Base-by-base conservation (phyloP, 2,888 invertebrate species). In the Cetonia aurata region DNA sequence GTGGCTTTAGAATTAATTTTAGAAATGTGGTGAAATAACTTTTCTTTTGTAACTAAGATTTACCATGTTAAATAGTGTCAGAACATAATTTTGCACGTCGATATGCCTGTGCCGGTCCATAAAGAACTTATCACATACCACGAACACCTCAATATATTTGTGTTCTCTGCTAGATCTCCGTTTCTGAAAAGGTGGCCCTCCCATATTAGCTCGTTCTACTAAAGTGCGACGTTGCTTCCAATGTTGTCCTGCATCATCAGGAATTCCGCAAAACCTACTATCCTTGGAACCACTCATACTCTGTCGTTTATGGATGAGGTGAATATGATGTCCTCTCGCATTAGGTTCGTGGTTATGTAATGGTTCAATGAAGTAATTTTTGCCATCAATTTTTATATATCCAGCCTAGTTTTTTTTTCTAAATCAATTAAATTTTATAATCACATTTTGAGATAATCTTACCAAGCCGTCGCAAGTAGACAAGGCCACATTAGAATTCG, bases 31-130 rank as follows among this genome's bases (percentile, higher is more conserved):
- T 33, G 6, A 33, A 33, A 33, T 33, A 33, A 33, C 3, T 33
- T 6, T 33, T 33, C 6, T 37, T 10, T 6, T 37, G 37, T 10
- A 37, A 37, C 10, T 37, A 8, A 6, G 37, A 9, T 37, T 37
- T 81, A 86, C 91, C 89, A 91, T 91, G 81, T 91, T 91, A 89
- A 91, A 90, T 71, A 91, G 86, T 9, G 91, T 91, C 73, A 92
- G 83, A 4, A 91, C 87, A 79, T 91, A 91, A 8, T 87, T 88
- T 78, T 90, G 89, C 52, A 89, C 85, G 80, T 91, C 89, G 72
- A 88, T 88, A 76, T 89, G 86, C 76, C 88, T 87, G 80, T 92
- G 90, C 78, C 88, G 88, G n/a, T 88, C 86, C 78, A 90, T 84
- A 87, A 92, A 91, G 77, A 87, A 87, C 72, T 88, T 88, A 81